These are phyloP conservation scores for Crypturellus undulatus DNA, from an alignment of 2,113 vertebrate species.

Conservation along the genomic window DNA sequence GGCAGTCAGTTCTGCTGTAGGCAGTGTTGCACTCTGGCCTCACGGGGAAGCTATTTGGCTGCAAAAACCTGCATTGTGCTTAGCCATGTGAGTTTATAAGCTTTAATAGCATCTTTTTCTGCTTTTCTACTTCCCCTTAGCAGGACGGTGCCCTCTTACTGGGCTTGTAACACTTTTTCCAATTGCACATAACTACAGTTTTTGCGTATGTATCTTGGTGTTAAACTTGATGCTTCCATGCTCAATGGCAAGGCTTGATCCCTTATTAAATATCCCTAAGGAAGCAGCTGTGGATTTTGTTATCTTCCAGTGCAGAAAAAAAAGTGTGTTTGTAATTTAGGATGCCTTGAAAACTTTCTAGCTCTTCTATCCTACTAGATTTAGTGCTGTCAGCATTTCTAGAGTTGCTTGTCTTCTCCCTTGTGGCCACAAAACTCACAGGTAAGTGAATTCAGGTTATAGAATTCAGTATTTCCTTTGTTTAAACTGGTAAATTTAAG, in stretches of 20 bases:
- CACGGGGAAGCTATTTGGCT: too few species aligned
- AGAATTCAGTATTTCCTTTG: not conserved
- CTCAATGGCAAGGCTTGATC: not conserved
- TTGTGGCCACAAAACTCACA: not conserved
- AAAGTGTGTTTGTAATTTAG: not conserved
- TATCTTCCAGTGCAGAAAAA: not conserved
- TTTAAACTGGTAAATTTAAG: not conserved
- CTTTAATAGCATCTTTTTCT: too few species aligned
- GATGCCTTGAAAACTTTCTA: not conserved
- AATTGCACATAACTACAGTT: fast-evolving
- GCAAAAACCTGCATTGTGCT: too few species aligned
- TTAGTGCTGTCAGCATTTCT: not conserved
- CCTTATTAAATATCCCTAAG: not conserved
- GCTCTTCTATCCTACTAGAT: not conserved
- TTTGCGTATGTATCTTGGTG: fast-evolving
- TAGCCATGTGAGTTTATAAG: too few species aligned
- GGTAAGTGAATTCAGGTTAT: not conserved
- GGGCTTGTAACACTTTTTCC: not conserved
- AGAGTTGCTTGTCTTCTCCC: not conserved
- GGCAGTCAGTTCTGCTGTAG: too few species aligned
- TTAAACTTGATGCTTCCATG: not conserved
- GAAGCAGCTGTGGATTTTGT: not conserved
- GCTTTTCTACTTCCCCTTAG: not conserved
- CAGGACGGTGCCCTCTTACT: not conserved
- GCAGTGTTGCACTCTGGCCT: too few species aligned